Evolutionary conservation across 2,797 vertebrate genomes (phyloP).

Genomic region (Sphaeramia orbicularis): DNA sequence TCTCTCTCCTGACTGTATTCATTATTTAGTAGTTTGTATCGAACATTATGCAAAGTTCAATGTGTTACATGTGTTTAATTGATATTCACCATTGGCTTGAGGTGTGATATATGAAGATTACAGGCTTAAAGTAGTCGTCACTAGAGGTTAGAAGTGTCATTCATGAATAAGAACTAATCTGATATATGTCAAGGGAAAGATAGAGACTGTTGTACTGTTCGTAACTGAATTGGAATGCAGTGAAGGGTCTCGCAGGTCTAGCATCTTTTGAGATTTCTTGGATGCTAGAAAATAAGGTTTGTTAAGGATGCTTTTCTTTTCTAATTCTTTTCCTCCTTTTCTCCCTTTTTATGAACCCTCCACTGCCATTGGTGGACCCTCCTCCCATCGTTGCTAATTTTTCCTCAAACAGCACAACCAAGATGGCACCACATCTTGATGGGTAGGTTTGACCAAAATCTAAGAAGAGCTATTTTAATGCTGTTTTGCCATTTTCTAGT

Average conservation of each 20-base stretch:
- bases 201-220: neutral
- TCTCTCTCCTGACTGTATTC: conserved; percentile 90
- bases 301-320: conserved; percentile 25
- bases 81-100: conserved; percentile 44
- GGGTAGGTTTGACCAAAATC: conserved; percentile 83
- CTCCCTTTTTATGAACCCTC: conserved; percentile 59
- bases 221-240: conserved; percentile 25
- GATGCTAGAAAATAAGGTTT: conserved; percentile 40
- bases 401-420: conserved; percentile 92
- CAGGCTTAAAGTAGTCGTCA: conserved; percentile 36
- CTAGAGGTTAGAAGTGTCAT: conserved; percentile 18
- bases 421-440: conserved; percentile 95
- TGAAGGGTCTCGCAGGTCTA: conserved; percentile 33
- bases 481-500: neutral
- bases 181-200: conserved; percentile 14
- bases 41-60: conserved; percentile 63
- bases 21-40: conserved; percentile 79
- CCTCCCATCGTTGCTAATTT: conserved; percentile 63
- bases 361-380: conserved; percentile 73
- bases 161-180: conserved; percentile 20
- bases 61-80: conserved; percentile 53
- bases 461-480: neutral
- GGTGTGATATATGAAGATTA: conserved; percentile 43
- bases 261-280: conserved; percentile 34
- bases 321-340: conserved; percentile 77